These are phyloP conservation scores for Hyposoter didymator DNA, from an alignment of 2,888 invertebrate species.

Conservation along the genomic window DNA sequence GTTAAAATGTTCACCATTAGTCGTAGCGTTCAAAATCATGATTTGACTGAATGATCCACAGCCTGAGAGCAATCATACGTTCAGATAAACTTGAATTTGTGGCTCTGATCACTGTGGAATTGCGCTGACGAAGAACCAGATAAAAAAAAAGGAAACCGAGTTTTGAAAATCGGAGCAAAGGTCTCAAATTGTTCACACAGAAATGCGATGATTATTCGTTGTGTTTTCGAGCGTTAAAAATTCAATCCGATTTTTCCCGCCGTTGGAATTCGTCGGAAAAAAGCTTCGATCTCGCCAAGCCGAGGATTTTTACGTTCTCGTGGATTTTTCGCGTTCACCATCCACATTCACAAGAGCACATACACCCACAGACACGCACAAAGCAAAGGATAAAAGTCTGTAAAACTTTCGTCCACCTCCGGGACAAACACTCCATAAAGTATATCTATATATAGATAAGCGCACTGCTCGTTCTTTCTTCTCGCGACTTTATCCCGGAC, in stretches of 20 bases:
- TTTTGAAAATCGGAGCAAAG: neutral
- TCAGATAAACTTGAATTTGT: neutral
- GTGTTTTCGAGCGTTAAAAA: neutral
- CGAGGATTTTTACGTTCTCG: slow-evolving; percentile 18
- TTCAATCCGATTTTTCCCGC: slow-evolving; percentile 30
- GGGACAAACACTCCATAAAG: slow-evolving; percentile 18
- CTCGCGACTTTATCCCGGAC: slow-evolving; percentile 34
- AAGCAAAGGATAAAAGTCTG: slow-evolving; percentile 30
- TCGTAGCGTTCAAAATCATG: slow-evolving; percentile 24
- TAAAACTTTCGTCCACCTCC: slow-evolving; percentile 44
- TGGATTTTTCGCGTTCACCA: slow-evolving; percentile 37
- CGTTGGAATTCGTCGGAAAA: slow-evolving; percentile 13
- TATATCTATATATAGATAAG: slow-evolving; percentile 32
- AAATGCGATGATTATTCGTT: neutral
- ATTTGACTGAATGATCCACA: slow-evolving; percentile 26
- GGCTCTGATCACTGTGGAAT: neutral
- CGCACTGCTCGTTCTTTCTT: slow-evolving; percentile 36
- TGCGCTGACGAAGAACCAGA: neutral
- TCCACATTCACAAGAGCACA: slow-evolving; percentile 4
- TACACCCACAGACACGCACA: neutral
- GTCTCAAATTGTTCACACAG: neutral
- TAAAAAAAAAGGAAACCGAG: neutral
- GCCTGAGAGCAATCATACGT: neutral
- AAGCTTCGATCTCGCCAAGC: slow-evolving; percentile 21
- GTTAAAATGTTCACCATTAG: slow-evolving; percentile 32